Conservation (phyloP, 1,140 invertebrate genomes). For the Aphelinus atriplicis region DNA sequence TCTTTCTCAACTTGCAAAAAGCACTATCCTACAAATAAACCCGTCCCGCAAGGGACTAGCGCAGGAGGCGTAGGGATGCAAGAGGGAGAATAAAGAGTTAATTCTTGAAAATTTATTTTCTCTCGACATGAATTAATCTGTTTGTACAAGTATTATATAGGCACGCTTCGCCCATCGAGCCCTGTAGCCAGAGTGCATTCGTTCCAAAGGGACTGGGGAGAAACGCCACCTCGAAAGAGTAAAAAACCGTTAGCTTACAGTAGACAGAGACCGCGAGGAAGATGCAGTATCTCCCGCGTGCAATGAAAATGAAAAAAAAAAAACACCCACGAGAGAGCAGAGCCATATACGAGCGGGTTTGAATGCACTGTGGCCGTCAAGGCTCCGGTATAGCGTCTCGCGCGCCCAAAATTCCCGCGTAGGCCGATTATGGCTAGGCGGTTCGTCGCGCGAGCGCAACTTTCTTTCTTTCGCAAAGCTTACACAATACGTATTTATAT, state of each 20-base stretch:
- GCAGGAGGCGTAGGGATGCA: too few relatives aligned
- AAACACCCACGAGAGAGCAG: not conserved
- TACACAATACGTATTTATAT: too few relatives aligned
- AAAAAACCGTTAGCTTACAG: not conserved
- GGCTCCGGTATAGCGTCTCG: constrained; percentile 28
- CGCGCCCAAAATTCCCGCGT: not conserved
- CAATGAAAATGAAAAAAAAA: not conserved
- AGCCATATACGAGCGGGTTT: not conserved
- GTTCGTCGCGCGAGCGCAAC: too few relatives aligned
- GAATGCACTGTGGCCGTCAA: constrained; percentile 46
- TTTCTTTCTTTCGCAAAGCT: too few relatives aligned
- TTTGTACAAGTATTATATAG: constrained; percentile 21
- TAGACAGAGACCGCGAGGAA: not conserved
- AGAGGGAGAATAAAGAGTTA: too few relatives aligned
- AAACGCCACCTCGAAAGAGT: not conserved
- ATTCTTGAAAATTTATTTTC: constrained; percentile 20
- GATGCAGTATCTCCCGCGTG: not conserved
- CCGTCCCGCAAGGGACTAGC: too few relatives aligned
- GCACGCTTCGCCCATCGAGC: constrained; percentile 5
- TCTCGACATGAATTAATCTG: constrained; percentile 1
- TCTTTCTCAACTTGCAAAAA: not conserved
- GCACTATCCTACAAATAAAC: not conserved
- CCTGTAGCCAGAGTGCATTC: constrained; percentile 35
- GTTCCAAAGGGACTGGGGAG: not conserved
- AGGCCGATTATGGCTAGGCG: too few relatives aligned